Base-by-base conservation (phyloP, 1,140 invertebrate genomes). In the Bombus picipes region DNA sequence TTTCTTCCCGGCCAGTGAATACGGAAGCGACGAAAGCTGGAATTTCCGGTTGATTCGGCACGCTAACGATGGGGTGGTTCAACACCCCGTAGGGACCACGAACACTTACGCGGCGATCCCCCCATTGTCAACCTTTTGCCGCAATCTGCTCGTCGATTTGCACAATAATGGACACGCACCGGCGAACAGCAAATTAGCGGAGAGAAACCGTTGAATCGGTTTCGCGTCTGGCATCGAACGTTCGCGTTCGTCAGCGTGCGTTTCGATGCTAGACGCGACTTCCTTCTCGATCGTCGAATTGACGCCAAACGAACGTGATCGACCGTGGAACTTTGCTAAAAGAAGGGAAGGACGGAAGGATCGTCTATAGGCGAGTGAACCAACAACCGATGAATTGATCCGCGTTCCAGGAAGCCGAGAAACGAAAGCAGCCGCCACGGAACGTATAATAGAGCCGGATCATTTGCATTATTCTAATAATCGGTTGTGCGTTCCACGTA, bases 31-130 rank as follows among this genome's bases (percentile, higher is more conserved):
- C 86, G 92, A 94, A 94, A 95, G 94, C 95, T 95, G 94, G 95
- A 95, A 95, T 95, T 95, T 95, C 95, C 95, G 95, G 95, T 95
- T 95, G 95, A 95, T 95, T 95, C 95, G 93, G 92, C 93, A 92
- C 94, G 89, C 94, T 95, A 95, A 95, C 93, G 95, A 95, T 94
- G 94, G 93, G 93, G 94, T 93, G 91, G 90, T 86, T 87, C 80
- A 62, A 83, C 90, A 89, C 91, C 93, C 88, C 90, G 80, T 93
- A 82, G 93, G 89, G 92, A 87, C 86, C 73, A 86, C 81, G 75
- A 77, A 84, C 77, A 81, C 75, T 88, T 81, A 47, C 81, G 65
- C 89, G 76, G 15, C 82, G 86, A 80, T 85, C 75, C 47, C 90
- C 86, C 84, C 87, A 93, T 93, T 94, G 93, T 94, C 89, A 88